phyloP scores from a whole-genome alignment of 2,113 vertebrate species.

The Carassius auratus region DNA sequence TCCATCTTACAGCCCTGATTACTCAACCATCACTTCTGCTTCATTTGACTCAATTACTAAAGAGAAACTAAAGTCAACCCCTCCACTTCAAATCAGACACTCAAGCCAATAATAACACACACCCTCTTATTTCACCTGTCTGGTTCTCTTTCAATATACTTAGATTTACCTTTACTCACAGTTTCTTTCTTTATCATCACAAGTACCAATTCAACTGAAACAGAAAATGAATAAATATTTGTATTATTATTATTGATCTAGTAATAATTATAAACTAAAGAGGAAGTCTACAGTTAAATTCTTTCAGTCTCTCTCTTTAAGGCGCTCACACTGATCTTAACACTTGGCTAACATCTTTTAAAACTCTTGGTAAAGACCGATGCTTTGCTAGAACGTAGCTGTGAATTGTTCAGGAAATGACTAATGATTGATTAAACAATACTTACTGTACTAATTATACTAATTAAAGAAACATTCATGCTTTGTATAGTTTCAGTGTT shows the following conservation, averaged over 20 bases:
- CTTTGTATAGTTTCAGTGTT: background rate
- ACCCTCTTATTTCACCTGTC: background rate
- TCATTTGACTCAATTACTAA: conserved; percentile 42
- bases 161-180: background rate
- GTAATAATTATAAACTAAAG: too few relatives aligned
- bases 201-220: background rate
- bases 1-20: conserved; percentile 21
- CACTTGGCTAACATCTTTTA: background rate
- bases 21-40: background rate
- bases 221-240: background rate
- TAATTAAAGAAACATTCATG: background rate
- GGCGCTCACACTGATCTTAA: background rate
- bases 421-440: background rate
- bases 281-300: background rate
- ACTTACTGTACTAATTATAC: background rate
- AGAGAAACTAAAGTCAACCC: conserved; percentile 43
- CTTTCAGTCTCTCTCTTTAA: background rate
- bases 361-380: background rate
- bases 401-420: background rate
- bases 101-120: conserved; percentile 18
- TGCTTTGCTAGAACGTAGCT: background rate
- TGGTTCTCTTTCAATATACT: background rate
- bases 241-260: too few relatives aligned
- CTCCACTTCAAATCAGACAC: conserved; percentile 40
- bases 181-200: background rate